Evolutionary conservation across 2,888 invertebrate genomes (phyloP), one percentile per base, ranked within the genome.

Genomic region (Parascotia fuliginaria): DNA sequence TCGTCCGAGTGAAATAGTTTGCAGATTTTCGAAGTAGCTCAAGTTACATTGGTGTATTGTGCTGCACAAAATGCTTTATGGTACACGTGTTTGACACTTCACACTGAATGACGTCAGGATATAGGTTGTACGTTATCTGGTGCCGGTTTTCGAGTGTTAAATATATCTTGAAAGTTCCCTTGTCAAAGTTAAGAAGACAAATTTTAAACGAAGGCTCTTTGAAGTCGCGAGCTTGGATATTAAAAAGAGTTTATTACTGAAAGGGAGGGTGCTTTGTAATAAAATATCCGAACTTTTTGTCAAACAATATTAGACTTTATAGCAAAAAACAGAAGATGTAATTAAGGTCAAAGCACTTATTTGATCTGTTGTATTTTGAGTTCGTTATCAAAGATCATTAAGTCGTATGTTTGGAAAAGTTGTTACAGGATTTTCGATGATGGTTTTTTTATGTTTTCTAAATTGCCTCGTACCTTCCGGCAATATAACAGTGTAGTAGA

Each of bases 81-180:
- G 48, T 65, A 68, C 57, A 60, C 65, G 61, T 72, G 73, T 76
- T 77, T 79, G 80, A 81, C 75, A 77, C 76, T 79, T 70, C 47
- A 64, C 22, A 45, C 29, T 52, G 65, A 75, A 75, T 75, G 72
- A 77, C 68, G 68, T 55, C 67, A 72, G 81, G 77, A 78, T 79
- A 79, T 80, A 73, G 73, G 70, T 73, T 63, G 69, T 73, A 69
- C 66, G 66, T 65, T 73, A 70, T 76, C 70, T 70, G 48, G 60
- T 55, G 39, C 55, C 53, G 51, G 53, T 68, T 58, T 47, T 37
- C 34, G 33, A 60, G 56, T 54, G 55, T 52, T 58, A 56, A 54
- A 53, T 44, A 60, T 51, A 59, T 62, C 37, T 31, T 9, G 16
- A 27, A 28, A 42, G 37, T 24, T 48, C 16, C 22, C 22, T 16